These are phyloP conservation scores for Corythucha ciliata DNA, from an alignment of 2,888 invertebrate species.

Conservation along the genomic window DNA sequence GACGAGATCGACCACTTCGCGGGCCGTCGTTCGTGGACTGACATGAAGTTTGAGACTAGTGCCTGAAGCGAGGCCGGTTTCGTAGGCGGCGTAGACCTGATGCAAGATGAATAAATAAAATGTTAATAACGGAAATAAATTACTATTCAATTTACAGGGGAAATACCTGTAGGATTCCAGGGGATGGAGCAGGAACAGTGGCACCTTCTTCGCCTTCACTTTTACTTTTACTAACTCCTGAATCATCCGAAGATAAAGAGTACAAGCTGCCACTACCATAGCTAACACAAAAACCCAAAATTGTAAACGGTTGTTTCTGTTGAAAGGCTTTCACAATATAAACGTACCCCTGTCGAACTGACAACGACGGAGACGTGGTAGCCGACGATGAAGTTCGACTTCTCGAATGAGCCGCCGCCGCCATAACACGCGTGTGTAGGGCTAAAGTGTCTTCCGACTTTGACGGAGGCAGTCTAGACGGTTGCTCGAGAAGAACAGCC, in stretches of 20 bases:
- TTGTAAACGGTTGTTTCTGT: background rate
- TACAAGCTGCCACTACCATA: constrained; percentile 34
- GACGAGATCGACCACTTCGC: constrained; percentile 91
- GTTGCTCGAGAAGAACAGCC: constrained; percentile 27
- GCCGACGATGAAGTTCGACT: constrained; percentile 50
- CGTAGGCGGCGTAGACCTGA: constrained; percentile 92
- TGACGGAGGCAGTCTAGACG: constrained; percentile 56
- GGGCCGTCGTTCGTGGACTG: constrained; percentile 81
- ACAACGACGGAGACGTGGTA: constrained; percentile 59
- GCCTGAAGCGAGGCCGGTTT: constrained; percentile 85
- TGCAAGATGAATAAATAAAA: constrained; percentile 3
- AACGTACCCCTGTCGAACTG: constrained; percentile 45
- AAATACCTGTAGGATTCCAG: constrained; percentile 58
- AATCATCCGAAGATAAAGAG: constrained; percentile 36
- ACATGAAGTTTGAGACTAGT: constrained; percentile 91
- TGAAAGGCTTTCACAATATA: background rate
- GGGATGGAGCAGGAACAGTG: constrained; percentile 39
- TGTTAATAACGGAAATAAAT: no score
- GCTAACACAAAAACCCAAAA: constrained; percentile 18
- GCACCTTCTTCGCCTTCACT: constrained; percentile 40
- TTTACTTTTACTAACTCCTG: constrained; percentile 26
- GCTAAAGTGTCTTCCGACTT: constrained; percentile 69
- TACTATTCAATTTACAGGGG: no score
- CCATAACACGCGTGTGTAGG: constrained; percentile 37
- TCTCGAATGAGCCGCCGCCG: constrained; percentile 26